Conservation (phyloP, 1,140 invertebrate species). For the Linepithema humile region DNA sequence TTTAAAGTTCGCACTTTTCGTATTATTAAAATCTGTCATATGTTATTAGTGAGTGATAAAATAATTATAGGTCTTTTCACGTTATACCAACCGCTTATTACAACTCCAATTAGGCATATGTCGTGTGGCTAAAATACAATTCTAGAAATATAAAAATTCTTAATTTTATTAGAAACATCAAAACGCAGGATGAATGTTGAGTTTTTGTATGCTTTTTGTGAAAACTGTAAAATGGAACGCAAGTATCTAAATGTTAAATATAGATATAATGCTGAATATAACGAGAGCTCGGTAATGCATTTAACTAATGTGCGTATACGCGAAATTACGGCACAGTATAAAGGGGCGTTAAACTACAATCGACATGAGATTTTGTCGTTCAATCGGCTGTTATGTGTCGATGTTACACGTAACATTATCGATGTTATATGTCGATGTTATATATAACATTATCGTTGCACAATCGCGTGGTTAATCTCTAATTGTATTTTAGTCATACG, state of each 20-base stretch:
- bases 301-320: background rate
- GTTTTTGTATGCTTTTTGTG: background rate
- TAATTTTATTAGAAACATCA: background rate
- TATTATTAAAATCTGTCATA: too few species aligned
- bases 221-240: background rate
- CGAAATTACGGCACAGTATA: background rate
- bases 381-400: slow-evolving; percentile 7
- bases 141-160: too few species aligned
- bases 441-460: slow-evolving; percentile 32
- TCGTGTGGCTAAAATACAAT: too few species aligned
- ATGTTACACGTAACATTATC: too few species aligned
- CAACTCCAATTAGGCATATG: too few species aligned
- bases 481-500: slow-evolving; percentile 40
- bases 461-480: slow-evolving; percentile 24
- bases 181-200: background rate
- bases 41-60: too few species aligned
- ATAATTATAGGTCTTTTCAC: too few species aligned
- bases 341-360: background rate
- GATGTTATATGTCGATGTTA: background rate
- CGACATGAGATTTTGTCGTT: slow-evolving; percentile 28
- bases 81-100: too few species aligned
- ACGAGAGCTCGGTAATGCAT: background rate
- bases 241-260: too few species aligned
- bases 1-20: too few species aligned
- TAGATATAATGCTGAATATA: background rate